Base-by-base conservation (phyloP, 2,888 invertebrate genomes). In the Lasioglossum malachurum region DNA sequence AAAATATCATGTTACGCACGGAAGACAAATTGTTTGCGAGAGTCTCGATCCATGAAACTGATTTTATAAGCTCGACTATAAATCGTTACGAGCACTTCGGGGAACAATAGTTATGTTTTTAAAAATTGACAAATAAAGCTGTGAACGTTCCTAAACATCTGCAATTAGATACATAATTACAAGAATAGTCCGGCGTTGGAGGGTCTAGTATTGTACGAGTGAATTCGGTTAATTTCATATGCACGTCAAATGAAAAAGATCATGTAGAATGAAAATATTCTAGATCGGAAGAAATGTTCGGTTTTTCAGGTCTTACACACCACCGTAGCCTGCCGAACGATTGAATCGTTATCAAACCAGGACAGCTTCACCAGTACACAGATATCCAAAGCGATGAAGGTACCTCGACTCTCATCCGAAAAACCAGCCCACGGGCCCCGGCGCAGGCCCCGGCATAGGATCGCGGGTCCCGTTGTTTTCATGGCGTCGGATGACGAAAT, bases 401-500 rank as follows among this genome's bases (percentile, higher is more conserved):
- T 53, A 53, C n/a, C 23, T n/a, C 3, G n/a, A 53, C n/a, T n/a
- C 53, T n/a, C n/a, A 23, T 53, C n/a, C 53, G 1, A 53, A 53
- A 53, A 53, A 53, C n/a, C 23, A 23, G 53, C 53, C 53, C 53
- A 53, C 53, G 53, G 53, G 8, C 23, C n/a, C 5, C 7, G 31
- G 7, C 16, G 16, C 31, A 31, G 64, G 27, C 53, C 60, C 60
- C 4, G n/a, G 27, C 7, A 31, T 27, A 64, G 60, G 60, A 64
- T 31, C 31, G 49, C 75, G 64, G 76, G 44, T 88, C 81, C 81
- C 84, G 86, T 88, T 82, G 82, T 76, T 80, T 80, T 78, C 76
- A 75, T 71, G 67, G 67, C 49, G 78, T 35, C 46, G 82, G 31
- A 27, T 64, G 64, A 64, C 64, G 64, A 64, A 64, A 64, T 64